Evolutionary conservation across 1,140 invertebrate genomes (phyloP).

Genomic region (Drosophila tani): DNA sequence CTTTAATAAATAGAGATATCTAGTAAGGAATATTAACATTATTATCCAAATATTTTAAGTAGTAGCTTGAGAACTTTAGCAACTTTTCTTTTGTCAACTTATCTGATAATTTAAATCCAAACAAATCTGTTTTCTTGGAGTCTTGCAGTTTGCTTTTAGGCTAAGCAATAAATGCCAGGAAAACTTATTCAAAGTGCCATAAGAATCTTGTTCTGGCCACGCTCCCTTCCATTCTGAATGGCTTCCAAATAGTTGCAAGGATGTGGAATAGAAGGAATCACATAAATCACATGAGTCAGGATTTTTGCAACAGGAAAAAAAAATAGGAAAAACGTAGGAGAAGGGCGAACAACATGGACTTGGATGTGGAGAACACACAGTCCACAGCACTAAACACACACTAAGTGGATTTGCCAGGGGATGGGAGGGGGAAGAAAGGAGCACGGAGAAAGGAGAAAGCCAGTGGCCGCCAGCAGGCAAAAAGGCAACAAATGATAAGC

Average conservation of each 20-base stretch:
- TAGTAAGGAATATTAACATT: not conserved
- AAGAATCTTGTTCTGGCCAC: constrained; percentile 50
- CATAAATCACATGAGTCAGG: constrained; percentile 78
- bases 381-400: constrained; percentile 72
- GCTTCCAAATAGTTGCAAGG: constrained; percentile 41
- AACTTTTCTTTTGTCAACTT: constrained; percentile 7
- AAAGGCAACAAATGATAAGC: constrained; percentile 60
- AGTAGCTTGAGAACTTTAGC: not conserved
- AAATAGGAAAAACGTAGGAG: not conserved
- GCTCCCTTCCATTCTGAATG: constrained; percentile 7
- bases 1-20: not conserved
- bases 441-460: constrained; percentile 20
- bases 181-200: constrained; percentile 80
- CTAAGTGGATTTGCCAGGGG: constrained; percentile 76
- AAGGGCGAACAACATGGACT: constrained; percentile 9
- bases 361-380: constrained; percentile 26
- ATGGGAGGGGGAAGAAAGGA: not conserved
- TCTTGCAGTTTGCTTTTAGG: constrained; percentile 63
- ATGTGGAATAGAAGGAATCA: constrained; percentile 28
- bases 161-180: constrained; percentile 67
- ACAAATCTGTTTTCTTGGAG: constrained; percentile 23
- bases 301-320: constrained; percentile 43
- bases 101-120: constrained; percentile 17
- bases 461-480: constrained; percentile 24
- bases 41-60: not conserved